Percentiles rank a stretch among this genome's conserved stretches.
These are phyloP conservation scores for Mixornis gularis DNA, from an alignment of 2,113 vertebrate genomes.

Conservation along the genomic window DNA sequence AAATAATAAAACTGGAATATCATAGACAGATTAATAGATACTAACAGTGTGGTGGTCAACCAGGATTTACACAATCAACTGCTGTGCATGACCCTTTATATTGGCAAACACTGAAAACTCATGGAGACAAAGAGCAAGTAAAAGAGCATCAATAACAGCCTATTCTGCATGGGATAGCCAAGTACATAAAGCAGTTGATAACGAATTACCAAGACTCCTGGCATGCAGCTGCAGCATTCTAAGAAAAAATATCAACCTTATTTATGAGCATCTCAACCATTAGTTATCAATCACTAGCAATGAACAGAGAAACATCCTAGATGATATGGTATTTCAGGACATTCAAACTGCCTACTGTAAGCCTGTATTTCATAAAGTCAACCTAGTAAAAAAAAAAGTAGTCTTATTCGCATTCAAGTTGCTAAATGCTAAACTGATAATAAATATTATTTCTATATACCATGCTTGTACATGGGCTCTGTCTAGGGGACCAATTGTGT, in stretches of 20 bases:
- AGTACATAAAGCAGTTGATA: background rate
- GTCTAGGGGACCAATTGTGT: fast-evolving
- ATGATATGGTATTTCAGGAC: background rate
- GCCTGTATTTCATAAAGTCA: background rate
- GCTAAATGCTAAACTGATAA: background rate
- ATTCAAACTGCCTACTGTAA: background rate
- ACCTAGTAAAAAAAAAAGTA: background rate
- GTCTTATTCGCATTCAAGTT: background rate
- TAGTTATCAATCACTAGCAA: background rate
- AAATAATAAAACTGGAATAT: background rate
- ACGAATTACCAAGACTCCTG: background rate
- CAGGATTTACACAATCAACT: background rate
- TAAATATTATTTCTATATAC: background rate
- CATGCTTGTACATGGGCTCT: background rate
- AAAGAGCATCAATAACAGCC: background rate
- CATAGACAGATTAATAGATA: background rate
- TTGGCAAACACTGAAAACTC: background rate
- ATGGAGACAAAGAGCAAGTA: background rate
- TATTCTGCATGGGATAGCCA: background rate
- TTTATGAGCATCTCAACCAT: background rate
- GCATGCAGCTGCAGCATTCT: background rate
- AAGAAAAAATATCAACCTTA: background rate
- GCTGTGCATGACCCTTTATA: background rate
- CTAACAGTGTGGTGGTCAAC: background rate
- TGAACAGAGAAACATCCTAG: background rate